phyloP scores from a whole-genome alignment of 92 coral and sea anemone species.

The Zoanthus solanderi region DNA sequence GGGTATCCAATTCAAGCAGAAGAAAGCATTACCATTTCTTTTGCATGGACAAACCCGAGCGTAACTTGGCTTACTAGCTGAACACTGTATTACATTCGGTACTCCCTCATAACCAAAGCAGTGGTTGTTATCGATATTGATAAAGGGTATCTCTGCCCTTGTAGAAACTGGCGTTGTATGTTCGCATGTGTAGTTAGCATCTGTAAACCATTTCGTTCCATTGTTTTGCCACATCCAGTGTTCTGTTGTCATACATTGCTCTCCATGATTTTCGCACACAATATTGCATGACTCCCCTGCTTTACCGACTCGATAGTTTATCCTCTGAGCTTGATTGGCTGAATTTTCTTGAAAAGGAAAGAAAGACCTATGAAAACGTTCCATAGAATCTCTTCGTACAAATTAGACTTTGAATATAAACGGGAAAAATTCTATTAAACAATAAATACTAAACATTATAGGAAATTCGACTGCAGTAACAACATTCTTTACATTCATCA shows the following conservation, averaged over 20 bases:
- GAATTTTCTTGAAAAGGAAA: conserved; percentile 9
- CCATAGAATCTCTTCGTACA: too few species aligned
- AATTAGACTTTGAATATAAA: too few species aligned
- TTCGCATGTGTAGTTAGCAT: neutral
- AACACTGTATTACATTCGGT: neutral
- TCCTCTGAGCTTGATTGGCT: neutral
- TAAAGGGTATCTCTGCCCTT: neutral
- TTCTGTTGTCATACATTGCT: conserved; percentile 24
- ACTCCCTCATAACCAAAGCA: conserved; percentile 13
- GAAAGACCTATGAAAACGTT: neutral
- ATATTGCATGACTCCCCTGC: neutral
- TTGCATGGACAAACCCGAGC: conserved; percentile 1
- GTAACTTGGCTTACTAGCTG: accelerated
- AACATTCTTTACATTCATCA: too few species aligned
- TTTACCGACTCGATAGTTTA: conserved; percentile 26
- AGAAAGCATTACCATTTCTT: neutral
- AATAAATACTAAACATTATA: too few species aligned
- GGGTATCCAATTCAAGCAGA: neutral
- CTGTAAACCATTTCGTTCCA: conserved; percentile 30
- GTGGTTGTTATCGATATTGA: neutral
- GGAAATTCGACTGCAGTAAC: too few species aligned
- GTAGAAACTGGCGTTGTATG: neutral
- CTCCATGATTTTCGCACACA: conserved; percentile 7
- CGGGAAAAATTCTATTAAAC: too few species aligned
- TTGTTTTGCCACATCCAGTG: conserved; percentile 45